Base-by-base conservation (phyloP, 2,797 vertebrate genomes). In the Helostoma temminkii region DNA sequence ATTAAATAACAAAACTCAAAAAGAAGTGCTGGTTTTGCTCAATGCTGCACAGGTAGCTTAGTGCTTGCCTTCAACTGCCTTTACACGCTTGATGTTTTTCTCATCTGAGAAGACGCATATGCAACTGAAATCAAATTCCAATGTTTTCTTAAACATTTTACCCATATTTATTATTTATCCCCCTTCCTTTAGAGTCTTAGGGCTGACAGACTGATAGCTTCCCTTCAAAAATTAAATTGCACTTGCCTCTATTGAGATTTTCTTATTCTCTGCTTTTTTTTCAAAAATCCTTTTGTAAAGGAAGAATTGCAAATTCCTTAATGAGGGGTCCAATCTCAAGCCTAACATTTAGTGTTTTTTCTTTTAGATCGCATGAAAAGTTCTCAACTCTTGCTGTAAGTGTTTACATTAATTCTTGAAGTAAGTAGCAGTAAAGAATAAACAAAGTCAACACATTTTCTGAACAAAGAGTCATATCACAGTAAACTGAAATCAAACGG, bases 161-260 rank as follows among this genome's bases (percentile, higher is more conserved):
- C 85, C 85, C 85, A 83, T 89, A 90, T 86, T 87, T 83, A 50
- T 92, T 86, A 91, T 91, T 91, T 95, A 94, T 95, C 95, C 95
- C 97, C 96, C 92, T 96, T 96, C 94, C 94, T 99, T 99, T 99
- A 99, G 97, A 99, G 98, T 99, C 98, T 94, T 93, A 97, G 98
- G 98, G 97, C 95, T 94, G 93, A 96, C 95, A 97, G 98, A 99
- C 97, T 99, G 94, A 96, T 96, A 95, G 95, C 95, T 96, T 96
- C 97, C 97, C 96, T 95, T 98, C 96, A 97, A 94, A 96, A 94
- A 96, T 95, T 94, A 92, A 97, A 98, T 99, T 98, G 97, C 96
- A 98, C 97, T 96, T 98, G 97, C 97, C 97, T 98, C 96, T 95
- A 93, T 95, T 94, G 92, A 94, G 92, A 95, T 84, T 88, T 80